These are phyloP conservation scores for Tauraco erythrolophus DNA, from an alignment of 2,113 vertebrate genomes.

Conservation along the genomic window DNA sequence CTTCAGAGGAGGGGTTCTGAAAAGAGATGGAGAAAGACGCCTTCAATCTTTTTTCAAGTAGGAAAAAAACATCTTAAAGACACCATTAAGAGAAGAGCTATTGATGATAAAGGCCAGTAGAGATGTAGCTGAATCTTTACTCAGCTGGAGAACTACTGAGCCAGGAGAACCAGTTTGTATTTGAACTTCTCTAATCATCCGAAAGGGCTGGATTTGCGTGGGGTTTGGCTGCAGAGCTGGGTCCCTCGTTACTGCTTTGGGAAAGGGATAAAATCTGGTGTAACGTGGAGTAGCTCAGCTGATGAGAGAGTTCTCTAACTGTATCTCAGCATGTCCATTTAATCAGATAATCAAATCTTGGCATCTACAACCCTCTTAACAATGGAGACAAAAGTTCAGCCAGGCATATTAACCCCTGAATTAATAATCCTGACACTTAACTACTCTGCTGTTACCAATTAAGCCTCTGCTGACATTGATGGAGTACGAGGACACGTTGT, in stretches of 20 bases:
- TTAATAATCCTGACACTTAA: neutral
- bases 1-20: neutral
- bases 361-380: neutral
- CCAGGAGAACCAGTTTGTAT: neutral
- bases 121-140: neutral
- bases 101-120: neutral
- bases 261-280: neutral
- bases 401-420: conserved; percentile 21
- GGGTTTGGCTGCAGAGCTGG: neutral
- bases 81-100: neutral
- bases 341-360: neutral
- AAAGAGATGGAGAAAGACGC: neutral
- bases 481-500: neutral
- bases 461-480: neutral
- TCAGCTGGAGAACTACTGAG: neutral
- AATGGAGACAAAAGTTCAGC: neutral
- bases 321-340: neutral
- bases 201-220: neutral
- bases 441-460: neutral
- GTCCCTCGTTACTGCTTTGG: rapidly evolving
- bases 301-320: neutral
- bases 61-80: neutral
- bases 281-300: neutral
- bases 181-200: neutral
- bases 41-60: neutral